Conservation (phyloP, 2,113 vertebrate genomes). For the Triplophysa rosa region DNA sequence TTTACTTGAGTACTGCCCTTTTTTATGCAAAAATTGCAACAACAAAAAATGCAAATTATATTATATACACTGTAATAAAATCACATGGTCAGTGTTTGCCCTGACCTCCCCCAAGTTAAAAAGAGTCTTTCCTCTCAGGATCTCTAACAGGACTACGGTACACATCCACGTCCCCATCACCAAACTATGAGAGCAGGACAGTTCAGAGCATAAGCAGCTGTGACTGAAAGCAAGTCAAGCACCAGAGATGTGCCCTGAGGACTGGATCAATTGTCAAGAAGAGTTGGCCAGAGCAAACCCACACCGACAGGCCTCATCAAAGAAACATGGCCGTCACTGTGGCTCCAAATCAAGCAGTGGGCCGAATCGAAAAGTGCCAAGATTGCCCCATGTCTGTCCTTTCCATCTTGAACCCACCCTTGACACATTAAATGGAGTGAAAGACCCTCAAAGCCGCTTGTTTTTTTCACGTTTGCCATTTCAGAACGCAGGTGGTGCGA, state of each 20-base stretch:
- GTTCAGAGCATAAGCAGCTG: conserved; percentile 20
- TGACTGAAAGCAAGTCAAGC: conserved; percentile 9
- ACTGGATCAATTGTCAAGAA: conserved; percentile 58
- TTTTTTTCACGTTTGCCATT: conserved; percentile 46
- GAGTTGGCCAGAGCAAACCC: conserved; percentile 61
- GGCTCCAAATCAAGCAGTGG: conserved; percentile 62
- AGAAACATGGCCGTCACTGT: conserved; percentile 68
- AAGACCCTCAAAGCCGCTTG: background rate
- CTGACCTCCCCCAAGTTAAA: background rate
- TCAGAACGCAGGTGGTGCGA: conserved; percentile 40
- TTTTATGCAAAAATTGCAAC: too few species aligned
- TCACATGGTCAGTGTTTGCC: background rate
- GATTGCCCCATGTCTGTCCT: conserved; percentile 43
- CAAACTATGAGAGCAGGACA: background rate
- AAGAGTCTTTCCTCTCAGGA: background rate
- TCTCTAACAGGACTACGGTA: background rate
- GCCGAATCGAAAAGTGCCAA: conserved; percentile 52
- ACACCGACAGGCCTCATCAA: conserved; percentile 69
- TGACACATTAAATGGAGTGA: conserved; percentile 5
- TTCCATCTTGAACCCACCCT: background rate
- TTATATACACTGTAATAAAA: background rate
- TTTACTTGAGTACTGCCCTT: too few species aligned
- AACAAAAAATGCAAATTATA: background rate
- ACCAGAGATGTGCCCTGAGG: conserved; percentile 29
- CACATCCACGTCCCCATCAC: background rate